These are phyloP conservation scores for Brienomyrus longianalis DNA, from an alignment of 2,113 vertebrate species.

Conservation along the genomic window DNA sequence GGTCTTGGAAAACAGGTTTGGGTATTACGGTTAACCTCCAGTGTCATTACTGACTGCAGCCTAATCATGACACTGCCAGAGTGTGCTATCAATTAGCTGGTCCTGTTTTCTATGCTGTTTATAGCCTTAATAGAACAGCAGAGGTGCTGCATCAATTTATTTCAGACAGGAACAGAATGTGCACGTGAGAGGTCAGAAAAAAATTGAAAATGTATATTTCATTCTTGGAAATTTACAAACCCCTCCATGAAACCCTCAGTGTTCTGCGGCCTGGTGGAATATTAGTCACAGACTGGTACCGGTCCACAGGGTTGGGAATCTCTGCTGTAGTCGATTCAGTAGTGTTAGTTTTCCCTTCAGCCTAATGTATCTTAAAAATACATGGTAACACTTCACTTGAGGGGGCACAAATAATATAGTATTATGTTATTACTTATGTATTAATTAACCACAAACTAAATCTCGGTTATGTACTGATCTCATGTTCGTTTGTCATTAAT, in stretches of 20 bases:
- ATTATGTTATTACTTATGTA: not conserved
- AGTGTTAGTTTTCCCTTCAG: not conserved
- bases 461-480: not conserved
- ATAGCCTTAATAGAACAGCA: not conserved
- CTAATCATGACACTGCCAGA: not conserved
- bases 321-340: not conserved
- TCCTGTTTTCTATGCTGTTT: not conserved
- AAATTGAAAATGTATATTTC: not conserved
- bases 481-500: not conserved
- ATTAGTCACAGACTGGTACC: not conserved
- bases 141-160: not conserved
- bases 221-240: not conserved
- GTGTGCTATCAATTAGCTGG: not conserved
- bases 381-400: not conserved
- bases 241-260: not conserved
- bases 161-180: not conserved
- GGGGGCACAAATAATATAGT: not conserved
- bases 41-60: not conserved
- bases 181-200: not conserved
- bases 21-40: not conserved
- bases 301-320: not conserved
- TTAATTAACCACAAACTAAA: not conserved
- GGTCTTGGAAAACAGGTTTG: not conserved
- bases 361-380: not conserved
- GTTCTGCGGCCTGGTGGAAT: not conserved